Base-by-base conservation (phyloP, 2,888 invertebrate genomes). In the Zhuqinia jingwanae region DNA sequence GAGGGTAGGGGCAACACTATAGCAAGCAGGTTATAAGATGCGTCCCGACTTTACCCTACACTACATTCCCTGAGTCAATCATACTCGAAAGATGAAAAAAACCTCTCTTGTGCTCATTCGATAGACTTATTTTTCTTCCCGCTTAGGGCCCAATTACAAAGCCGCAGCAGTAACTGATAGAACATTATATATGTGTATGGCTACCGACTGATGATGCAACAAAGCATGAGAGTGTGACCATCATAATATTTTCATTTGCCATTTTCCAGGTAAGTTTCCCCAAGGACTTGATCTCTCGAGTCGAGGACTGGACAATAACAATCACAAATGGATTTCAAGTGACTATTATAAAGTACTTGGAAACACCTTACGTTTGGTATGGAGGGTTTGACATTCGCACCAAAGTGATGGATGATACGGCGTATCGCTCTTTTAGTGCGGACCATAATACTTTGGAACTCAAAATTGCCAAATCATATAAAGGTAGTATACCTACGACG, bases 241-340 rank as follows among this genome's bases (percentile, higher is more conserved):
- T 80, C 75, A 81, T 70, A 80, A 81, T 77, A 85, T 85, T 85
- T 85, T 85, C 65, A 77, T 53, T 87, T 70, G 58, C 76, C 77
- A 68, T 86, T 76, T 81, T 25, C n/a, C 70, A 87, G 87, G 82
- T 87, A 82, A 77, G 58, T 63, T 87, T 87, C 81, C 87, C 87
- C 58, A 78, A 50, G 73, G 81, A 73, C 58, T 60, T 53, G 63
- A 78, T 82, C 78, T 78, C 87, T 22, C 42, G 73, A 63, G 87
- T 56, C 20, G 81, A 60, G 22, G 78, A 87, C 73, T 78, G 87
- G 87, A 73, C 87, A 63, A 63, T 87, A 78, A 78, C 82, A 77
- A 82, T 87, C 78, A 73, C 73, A 60, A 78, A 73, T 53, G 87
- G 87, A 87, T 78, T 77, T 73, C 78, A 78, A 77, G 78, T 78